Evolutionary conservation across 2,113 vertebrate genomes (phyloP), one percentile per base, ranked within the genome.

Genomic region (Lipophrys pholis): DNA sequence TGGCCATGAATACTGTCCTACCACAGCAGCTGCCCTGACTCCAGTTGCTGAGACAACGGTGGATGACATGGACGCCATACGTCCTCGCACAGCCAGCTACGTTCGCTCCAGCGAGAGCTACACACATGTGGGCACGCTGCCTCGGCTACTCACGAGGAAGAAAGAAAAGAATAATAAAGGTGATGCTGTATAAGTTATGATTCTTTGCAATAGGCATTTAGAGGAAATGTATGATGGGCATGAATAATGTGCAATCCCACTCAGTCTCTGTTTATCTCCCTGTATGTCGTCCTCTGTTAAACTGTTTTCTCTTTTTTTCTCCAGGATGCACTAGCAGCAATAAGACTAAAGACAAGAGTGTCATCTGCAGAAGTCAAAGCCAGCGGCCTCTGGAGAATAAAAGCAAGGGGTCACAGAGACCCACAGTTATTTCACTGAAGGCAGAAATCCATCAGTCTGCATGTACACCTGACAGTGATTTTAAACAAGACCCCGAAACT

Each of bases 61-160:
- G 66, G 96, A 98, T 45, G 96, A 98, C 78, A 83, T 97, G 90
- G 89, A 68, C 11, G 73, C 92, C 0, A 81, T 82, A 52, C 66
- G 95, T 2, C 90, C 95, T 56, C 94, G 92, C 65, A 94, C 93
- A 11, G 85, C 95, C 0, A 87, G 89, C 8, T 97, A 99, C 0
- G 95, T 94, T 43, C 91, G 95, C 8, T 99, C 97, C 0, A 96
- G 93, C 0, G 95, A 97, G 71, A 95, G 92, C 94, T 99, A 97
- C 84, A 96, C 94, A 30, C 96, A 98, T 73, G 93, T 97, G 93
- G 97, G 96, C 15, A 99, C 97, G 43, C 94, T 99, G 95, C 97
- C 97, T n/a, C 87, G 93, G 6, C 57, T 86, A 0, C 77, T 90
- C 52, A 60, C 7, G 10, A 92, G 17, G 70, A 90, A 72, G 77